Percentiles rank a stretch among this genome's conserved stretches.
These are phyloP conservation scores for Nomada ferruginata DNA, from an alignment of 2,888 invertebrate genomes.

Conservation along the genomic window DNA sequence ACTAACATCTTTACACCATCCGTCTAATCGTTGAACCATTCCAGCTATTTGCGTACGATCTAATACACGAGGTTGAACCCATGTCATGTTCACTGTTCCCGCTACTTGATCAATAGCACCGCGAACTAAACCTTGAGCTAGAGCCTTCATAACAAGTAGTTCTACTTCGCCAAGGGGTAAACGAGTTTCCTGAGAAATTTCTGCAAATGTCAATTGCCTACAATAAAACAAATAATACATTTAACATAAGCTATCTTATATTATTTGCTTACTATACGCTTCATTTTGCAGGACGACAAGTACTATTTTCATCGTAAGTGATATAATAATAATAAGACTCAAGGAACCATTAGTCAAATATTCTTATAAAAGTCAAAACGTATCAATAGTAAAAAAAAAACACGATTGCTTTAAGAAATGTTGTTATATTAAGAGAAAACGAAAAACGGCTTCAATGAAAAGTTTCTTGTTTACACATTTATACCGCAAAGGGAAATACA, in stretches of 20 bases:
- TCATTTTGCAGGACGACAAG: no score
- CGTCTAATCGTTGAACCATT: slow-evolving; percentile 89
- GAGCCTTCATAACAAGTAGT: slow-evolving; percentile 98
- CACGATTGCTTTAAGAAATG: no score
- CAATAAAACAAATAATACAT: slow-evolving; percentile 13
- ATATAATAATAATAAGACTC: no score
- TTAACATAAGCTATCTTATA: neutral
- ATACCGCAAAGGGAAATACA: slow-evolving; percentile 1
- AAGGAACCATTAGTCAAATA: no score
- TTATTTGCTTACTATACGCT: neutral
- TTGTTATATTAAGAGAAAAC: neutral
- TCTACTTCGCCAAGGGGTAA: slow-evolving; percentile 95
- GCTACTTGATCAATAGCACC: slow-evolving; percentile 98
- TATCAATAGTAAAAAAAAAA: no score
- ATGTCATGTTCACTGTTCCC: slow-evolving; percentile 90
- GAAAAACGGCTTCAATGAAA: no score
- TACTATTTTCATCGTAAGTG: no score
- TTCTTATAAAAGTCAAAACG: no score
- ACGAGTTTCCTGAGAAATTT: slow-evolving; percentile 94
- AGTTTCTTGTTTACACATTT: no score
- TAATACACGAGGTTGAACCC: slow-evolving; percentile 94
- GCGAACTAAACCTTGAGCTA: slow-evolving; percentile 96
- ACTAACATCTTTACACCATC: slow-evolving; percentile 91
- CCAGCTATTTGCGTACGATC: slow-evolving; percentile 88
- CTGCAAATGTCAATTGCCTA: slow-evolving; percentile 93